phyloP scores from a whole-genome alignment of 2,888 invertebrate species.

The Ephialtes manifestator region DNA sequence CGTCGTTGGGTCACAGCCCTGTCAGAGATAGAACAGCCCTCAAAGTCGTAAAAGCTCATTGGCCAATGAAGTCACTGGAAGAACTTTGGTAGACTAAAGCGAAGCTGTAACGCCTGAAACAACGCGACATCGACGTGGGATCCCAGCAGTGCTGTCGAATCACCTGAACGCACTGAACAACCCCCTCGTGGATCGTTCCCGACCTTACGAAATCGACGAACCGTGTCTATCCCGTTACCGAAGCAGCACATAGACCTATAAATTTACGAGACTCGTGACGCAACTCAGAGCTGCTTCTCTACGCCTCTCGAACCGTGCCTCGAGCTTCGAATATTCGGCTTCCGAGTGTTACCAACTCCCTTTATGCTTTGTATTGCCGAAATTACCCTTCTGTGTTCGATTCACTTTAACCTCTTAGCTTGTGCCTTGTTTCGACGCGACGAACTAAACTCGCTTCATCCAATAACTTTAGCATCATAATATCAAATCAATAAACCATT shows the following conservation, averaged over 20 bases:
- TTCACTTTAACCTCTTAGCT: background rate
- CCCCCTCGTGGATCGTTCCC: constrained; percentile 61
- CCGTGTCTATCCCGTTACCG: constrained; percentile 43
- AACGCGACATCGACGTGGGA: constrained; percentile 38
- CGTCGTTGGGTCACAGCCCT: background rate
- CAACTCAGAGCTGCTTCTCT: constrained; percentile 39
- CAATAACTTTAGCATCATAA: background rate
- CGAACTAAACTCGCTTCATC: background rate
- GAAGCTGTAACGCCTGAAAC: constrained; percentile 23
- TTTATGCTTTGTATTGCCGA: background rate
- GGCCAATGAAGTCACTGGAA: constrained; percentile 16
- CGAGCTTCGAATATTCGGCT: constrained; percentile 26
- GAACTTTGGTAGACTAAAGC: background rate
- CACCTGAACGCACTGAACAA: constrained; percentile 54
- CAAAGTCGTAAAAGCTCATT: constrained; percentile 5
- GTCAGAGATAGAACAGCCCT: background rate
- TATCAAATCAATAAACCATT: background rate
- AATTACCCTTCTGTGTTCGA: background rate
- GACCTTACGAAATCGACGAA: constrained; percentile 64
- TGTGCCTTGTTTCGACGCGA: constrained; percentile 4
- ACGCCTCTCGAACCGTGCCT: constrained; percentile 19
- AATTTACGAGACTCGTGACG: constrained; percentile 59
- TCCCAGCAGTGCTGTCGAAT: constrained; percentile 46
- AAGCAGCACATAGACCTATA: constrained; percentile 28
- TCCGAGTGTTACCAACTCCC: constrained; percentile 9